phyloP scores from a whole-genome alignment of 2,888 invertebrate genomes.

The Acronicta leporina region DNA sequence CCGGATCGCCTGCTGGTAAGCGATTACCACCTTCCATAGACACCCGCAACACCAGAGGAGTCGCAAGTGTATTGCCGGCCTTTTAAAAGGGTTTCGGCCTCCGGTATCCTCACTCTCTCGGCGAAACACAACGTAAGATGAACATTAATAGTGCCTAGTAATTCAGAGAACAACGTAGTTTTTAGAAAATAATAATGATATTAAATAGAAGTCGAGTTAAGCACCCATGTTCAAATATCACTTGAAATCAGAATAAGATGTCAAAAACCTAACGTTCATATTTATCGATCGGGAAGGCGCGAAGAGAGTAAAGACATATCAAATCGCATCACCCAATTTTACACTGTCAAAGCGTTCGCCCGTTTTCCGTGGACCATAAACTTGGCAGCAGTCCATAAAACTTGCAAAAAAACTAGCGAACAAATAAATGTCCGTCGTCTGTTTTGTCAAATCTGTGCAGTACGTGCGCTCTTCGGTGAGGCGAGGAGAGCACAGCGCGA shows the following conservation, averaged over 20 bases:
- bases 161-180: too few species aligned
- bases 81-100: too few species aligned
- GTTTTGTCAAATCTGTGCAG: conserved; percentile 88
- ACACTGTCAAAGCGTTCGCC: conserved; percentile 76
- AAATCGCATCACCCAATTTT: conserved; percentile 70
- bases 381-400: conserved; percentile 87
- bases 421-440: conserved; percentile 87
- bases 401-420: conserved; percentile 84
- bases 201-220: too few species aligned
- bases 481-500: conserved; percentile 67
- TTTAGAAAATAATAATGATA: too few species aligned
- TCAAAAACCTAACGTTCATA: conserved; percentile 9
- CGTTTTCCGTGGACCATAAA: conserved; percentile 81
- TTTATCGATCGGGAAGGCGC: conserved; percentile 42
- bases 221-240: background rate
- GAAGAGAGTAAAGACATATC: conserved; percentile 67
- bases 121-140: too few species aligned
- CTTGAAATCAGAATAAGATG: background rate
- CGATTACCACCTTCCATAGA: too few species aligned
- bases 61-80: too few species aligned
- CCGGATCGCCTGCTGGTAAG: too few species aligned
- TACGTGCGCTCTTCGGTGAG: conserved; percentile 77
- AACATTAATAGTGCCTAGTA: too few species aligned
- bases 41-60: too few species aligned
- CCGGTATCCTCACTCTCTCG: too few species aligned